Conservation (phyloP, 2,113 vertebrate species). For the Myocastor coypus region DNA sequence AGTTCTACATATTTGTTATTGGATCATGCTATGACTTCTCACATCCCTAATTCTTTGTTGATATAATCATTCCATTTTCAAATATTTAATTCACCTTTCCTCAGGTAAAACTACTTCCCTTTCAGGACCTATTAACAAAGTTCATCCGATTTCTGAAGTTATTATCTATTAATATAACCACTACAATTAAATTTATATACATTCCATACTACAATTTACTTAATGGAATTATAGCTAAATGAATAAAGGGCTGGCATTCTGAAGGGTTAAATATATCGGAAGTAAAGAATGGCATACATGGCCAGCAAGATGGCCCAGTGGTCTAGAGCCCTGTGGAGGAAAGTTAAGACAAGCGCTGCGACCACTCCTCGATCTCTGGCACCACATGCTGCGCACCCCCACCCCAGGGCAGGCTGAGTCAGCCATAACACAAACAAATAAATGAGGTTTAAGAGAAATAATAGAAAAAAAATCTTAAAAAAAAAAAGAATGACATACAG, state of each 20-base stretch:
- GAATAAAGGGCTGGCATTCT: background rate
- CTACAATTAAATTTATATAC: background rate
- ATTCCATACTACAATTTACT: background rate
- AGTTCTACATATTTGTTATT: background rate
- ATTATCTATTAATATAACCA: background rate
- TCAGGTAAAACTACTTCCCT: background rate
- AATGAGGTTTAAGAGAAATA: no score
- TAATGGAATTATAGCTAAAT: background rate
- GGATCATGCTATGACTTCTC: background rate
- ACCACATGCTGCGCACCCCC: no score
- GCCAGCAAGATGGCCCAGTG: no score
- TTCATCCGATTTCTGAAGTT: background rate
- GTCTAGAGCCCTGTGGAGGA: no score
- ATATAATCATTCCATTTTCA: background rate
- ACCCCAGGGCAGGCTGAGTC: no score
- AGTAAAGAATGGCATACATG: background rate
- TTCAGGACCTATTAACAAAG: background rate
- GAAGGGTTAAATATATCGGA: background rate
- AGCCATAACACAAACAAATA: no score
- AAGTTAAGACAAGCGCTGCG: no score
- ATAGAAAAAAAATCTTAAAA: no score
- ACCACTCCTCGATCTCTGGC: no score
- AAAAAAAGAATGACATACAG: no score
- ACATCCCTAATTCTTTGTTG: background rate
- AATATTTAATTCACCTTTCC: background rate